Percentiles rank a stretch among this genome's conserved stretches.
Conservation (phyloP, 2,888 invertebrate genomes). For the Corythucha ciliata region DNA sequence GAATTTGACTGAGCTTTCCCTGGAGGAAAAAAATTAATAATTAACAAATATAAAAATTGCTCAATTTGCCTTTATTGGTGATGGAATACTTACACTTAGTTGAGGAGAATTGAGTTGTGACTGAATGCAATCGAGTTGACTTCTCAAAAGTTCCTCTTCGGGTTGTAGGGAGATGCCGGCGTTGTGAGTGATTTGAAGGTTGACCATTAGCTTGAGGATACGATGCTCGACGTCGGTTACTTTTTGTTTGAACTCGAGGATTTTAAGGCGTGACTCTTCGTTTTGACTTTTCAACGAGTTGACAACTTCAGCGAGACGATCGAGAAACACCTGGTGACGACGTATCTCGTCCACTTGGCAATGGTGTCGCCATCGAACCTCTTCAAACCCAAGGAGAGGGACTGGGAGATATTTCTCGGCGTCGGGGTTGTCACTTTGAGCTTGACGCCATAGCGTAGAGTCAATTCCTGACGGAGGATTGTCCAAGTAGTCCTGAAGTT, state of each 20-base stretch:
- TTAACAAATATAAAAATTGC: not conserved
- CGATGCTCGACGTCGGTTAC: slow-evolving; percentile 74
- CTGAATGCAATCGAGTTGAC: slow-evolving; percentile 76
- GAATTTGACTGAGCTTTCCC: slow-evolving; percentile 82
- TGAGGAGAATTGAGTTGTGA: slow-evolving; percentile 83
- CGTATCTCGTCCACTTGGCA: slow-evolving; percentile 77
- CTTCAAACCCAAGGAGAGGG: slow-evolving; percentile 80
- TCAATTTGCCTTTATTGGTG: too few species aligned
- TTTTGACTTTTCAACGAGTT: slow-evolving; percentile 70
- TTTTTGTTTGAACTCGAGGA: slow-evolving; percentile 58
- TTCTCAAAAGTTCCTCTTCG: slow-evolving; percentile 83
- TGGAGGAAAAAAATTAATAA: slow-evolving; percentile 40
- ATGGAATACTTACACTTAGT: slow-evolving; percentile 58
- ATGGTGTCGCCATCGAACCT: slow-evolving; percentile 61
- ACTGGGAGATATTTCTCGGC: slow-evolving; percentile 82
- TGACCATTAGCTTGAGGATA: slow-evolving; percentile 74
- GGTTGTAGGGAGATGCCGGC: slow-evolving; percentile 76
- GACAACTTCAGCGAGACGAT: slow-evolving; percentile 68
- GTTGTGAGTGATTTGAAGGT: slow-evolving; percentile 81
- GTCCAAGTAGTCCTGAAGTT: slow-evolving; percentile 78
- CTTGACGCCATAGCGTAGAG: slow-evolving; percentile 88
- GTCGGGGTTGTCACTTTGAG: slow-evolving; percentile 91
- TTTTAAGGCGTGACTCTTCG: slow-evolving; percentile 66
- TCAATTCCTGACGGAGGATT: slow-evolving; percentile 89
- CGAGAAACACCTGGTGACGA: slow-evolving; percentile 69